Base-by-base conservation (phyloP, 2,888 invertebrate species). In the Polietes domitor region DNA sequence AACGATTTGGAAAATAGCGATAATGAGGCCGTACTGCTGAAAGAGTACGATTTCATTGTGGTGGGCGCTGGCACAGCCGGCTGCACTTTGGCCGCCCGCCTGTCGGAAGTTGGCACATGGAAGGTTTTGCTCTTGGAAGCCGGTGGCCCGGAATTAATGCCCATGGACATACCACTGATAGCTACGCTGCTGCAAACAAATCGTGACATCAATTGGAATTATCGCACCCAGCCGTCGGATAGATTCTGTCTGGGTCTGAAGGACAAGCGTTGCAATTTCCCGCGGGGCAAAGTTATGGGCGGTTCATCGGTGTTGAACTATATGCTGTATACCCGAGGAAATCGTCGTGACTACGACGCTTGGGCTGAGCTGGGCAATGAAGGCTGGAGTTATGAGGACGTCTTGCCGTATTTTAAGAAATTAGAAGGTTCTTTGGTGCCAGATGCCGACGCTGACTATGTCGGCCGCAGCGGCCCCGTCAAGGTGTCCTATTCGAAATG, bases 1-100 rank as follows among this genome's bases (percentile, higher is more conserved):
- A 70, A 85, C 71, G 82, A 88, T 53, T 85, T 90, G 6, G 90
- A 91, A 83, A 85, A 86, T 3, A 43, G 84, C 53, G 91, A 91
- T 28, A 87, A 89, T 0, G 28, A 72, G 1, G 81, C 85, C 1
- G 43, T 77, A 1, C 37, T 89, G 75, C 80, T 85, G 0, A 19
- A 53, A 2, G 94, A 94, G 88, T 96, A 96, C 88, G 96, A 96
- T 88, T 97, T 96, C 87, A 94, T 96, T 63, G 92, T 96, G 26
- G 94, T 97, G 4, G 97, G 96, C 0, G 96, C 96, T 0, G 97
- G 97, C 0, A 96, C 96, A 0, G 96, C 96, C 0, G 97, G 96
- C 0, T 96, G 96, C 84, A 94, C 95, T 0, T 78, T 97, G 9
- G 96, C 96, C 0, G 95, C 95, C 83, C 93, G 96, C 53, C 91